Percentiles rank a stretch among this genome's conserved stretches.
phyloP scores from a whole-genome alignment of 2,888 invertebrate genomes.

The Drosophila ustulata region DNA sequence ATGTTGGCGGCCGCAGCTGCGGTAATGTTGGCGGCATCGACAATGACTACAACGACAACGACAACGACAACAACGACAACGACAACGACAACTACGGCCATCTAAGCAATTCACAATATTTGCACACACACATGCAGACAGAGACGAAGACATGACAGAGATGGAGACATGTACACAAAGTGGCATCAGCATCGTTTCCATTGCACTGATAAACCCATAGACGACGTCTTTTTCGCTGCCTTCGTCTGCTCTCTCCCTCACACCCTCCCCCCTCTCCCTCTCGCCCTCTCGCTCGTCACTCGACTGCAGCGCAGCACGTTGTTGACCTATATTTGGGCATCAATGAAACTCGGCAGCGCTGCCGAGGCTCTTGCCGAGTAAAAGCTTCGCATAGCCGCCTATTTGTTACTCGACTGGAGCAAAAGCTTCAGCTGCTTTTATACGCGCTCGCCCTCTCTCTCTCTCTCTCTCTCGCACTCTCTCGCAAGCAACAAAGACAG shows the following conservation, averaged over 20 bases:
- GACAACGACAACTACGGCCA: slow-evolving; percentile 20
- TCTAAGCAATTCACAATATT: slow-evolving; percentile 58
- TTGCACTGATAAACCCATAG: slow-evolving; percentile 53
- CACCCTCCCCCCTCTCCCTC: background rate
- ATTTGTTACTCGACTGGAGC: slow-evolving; percentile 42
- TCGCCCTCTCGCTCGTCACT: background rate
- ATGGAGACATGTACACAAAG: slow-evolving; percentile 24
- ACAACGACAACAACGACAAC: slow-evolving; percentile 1
- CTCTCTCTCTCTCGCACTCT: background rate
- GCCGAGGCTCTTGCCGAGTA: slow-evolving; percentile 55
- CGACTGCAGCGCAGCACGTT: slow-evolving; percentile 74
- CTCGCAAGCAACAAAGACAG: slow-evolving; percentile 4
- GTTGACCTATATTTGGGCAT: slow-evolving; percentile 84
- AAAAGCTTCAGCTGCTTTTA: slow-evolving; percentile 49
- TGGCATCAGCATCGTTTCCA: slow-evolving; percentile 45
- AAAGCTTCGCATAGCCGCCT: slow-evolving; percentile 63
- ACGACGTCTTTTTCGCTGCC: slow-evolving; percentile 35
- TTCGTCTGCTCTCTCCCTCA: slow-evolving; percentile 3
- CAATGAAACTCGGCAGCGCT: slow-evolving; percentile 73
- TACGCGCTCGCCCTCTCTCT: slow-evolving; percentile 3
- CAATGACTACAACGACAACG: slow-evolving; percentile 9
- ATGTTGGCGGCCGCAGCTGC: slow-evolving; percentile 11
- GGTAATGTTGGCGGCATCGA: slow-evolving; percentile 21
- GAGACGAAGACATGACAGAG: background rate
- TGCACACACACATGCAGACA: slow-evolving; percentile 22